A percentile compares a stretch with the other conserved stretches of the same genome.
These are phyloP conservation scores for Lagria hirta DNA, from an alignment of 2,888 invertebrate species.

Conservation along the genomic window DNA sequence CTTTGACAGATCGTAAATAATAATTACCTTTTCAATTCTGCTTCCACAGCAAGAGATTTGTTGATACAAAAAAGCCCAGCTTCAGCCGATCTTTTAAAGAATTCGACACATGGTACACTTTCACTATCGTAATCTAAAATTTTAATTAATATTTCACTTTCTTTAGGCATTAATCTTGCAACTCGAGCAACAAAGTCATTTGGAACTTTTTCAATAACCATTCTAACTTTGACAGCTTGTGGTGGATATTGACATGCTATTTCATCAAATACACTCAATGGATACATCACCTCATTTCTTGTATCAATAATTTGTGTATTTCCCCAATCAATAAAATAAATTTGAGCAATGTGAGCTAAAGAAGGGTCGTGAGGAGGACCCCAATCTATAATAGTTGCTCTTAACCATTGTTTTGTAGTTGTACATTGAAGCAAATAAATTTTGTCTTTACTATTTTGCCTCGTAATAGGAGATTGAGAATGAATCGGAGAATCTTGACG, in stretches of 20 bases:
- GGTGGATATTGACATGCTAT: conserved; percentile 51
- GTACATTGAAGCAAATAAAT: conserved; percentile 56
- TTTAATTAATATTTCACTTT: conserved; percentile 61
- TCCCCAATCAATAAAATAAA: conserved; percentile 61
- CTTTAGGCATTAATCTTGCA: conserved; percentile 56
- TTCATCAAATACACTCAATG: conserved; percentile 54
- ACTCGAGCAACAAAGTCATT: conserved; percentile 49
- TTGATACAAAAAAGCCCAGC: conserved; percentile 70
- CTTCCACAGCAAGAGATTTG: conserved; percentile 65
- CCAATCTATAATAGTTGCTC: conserved; percentile 55
- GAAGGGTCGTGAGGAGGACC: conserved; percentile 41
- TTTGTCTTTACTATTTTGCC: conserved; percentile 47
- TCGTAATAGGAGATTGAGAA: conserved; percentile 28
- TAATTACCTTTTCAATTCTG: conserved; percentile 39
- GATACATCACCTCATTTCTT: conserved; percentile 51
- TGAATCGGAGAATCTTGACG: no score
- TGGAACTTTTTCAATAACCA: conserved; percentile 45
- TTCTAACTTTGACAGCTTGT: conserved; percentile 51
- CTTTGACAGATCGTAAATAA: no score
- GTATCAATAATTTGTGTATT: conserved; percentile 52
- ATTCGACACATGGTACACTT: conserved; percentile 61
- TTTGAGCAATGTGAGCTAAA: conserved; percentile 50
- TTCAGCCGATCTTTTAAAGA: conserved; percentile 68
- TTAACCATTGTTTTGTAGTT: conserved; percentile 52
- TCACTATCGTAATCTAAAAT: conserved; percentile 44